Base-by-base conservation (phyloP, 2,888 invertebrate species). In the Papilio protenor region DNA sequence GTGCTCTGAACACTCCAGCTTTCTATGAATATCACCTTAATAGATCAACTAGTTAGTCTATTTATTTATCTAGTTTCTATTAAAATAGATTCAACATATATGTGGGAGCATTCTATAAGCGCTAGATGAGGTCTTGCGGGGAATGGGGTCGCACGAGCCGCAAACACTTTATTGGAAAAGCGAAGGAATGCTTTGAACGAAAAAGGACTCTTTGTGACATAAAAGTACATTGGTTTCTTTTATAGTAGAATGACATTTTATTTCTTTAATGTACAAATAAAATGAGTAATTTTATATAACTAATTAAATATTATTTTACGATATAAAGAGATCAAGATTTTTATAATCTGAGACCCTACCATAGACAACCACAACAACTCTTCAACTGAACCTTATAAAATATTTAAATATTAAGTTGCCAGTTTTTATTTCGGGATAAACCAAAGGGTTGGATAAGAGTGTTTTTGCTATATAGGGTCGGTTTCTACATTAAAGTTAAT, bases 101-200 rank as follows among this genome's bases (percentile, higher is more conserved):
- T 33, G 33, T 27, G 18, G n/a, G 64, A 10, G 18, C 10, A n/a
- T 66, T 45, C 21, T 45, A 69, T 45, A 45, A 21, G 66, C 66
- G 45, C 66, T 45, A 40, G 66, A 69, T 45, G 66, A 69, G 66
- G 66, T 69, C 45, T 69, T 4, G n/a, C 21, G 45, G 45, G 66
- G 45, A 66, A 69, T 69, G 66, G 45, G 66, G 66, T 69, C 66
- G 66, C 66, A 69, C 66, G 66, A 69, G 66, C 45, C 66, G 66
- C 66, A 69, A 69, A 69, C 45, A 69, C 66, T 69, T 69, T 69
- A 69, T 69, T 69, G 66, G 66, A 69, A 66, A 66, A 69, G 45
- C 66, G 66, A 45, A 69, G 66, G 66, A 69, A 69, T 69, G 66
- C 66, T 45, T 69, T 69, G 45, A 69, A 69, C 40, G 66, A 45